Evolutionary conservation across 2,113 vertebrate species (phyloP).

Genomic region (Tretioscincus oriximinensis): DNA sequence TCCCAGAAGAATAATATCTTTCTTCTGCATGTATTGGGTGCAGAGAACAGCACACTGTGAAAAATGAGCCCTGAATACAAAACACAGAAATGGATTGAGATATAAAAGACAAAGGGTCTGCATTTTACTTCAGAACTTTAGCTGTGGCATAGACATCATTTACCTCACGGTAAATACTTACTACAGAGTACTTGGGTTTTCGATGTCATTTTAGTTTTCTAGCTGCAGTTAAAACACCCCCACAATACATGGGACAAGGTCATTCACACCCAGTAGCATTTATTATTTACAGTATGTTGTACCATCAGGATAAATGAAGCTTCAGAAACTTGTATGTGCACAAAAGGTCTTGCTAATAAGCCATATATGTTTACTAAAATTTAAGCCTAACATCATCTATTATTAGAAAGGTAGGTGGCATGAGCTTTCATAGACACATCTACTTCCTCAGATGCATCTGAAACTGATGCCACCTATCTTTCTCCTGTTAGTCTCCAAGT

Average conservation of each 20-base stretch:
- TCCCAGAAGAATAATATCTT: slow-evolving; percentile 27
- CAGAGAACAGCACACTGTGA: slow-evolving; percentile 27
- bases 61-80: slow-evolving; percentile 52
- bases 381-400: not conserved
- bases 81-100: slow-evolving; percentile 17
- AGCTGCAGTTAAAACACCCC: not conserved
- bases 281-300: not conserved
- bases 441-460: too few relatives aligned
- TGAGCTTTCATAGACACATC: too few relatives aligned
- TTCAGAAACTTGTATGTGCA: not conserved
- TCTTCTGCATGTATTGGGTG: slow-evolving; percentile 27
- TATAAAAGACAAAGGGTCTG: slow-evolving; percentile 20
- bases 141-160: slow-evolving; percentile 3
- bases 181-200: slow-evolving; percentile 1
- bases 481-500: too few relatives aligned
- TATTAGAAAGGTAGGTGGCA: too few relatives aligned
- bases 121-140: slow-evolving; percentile 12
- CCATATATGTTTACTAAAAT: not conserved
- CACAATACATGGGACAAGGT: not conserved
- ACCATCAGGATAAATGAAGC: not conserved
- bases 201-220: not conserved
- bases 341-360: not conserved
- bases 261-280: not conserved
- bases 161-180: slow-evolving; percentile 3
- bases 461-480: too few relatives aligned